Evolutionary conservation across 2,888 invertebrate species (phyloP).

Genomic region (Eubasilissa splendida): DNA sequence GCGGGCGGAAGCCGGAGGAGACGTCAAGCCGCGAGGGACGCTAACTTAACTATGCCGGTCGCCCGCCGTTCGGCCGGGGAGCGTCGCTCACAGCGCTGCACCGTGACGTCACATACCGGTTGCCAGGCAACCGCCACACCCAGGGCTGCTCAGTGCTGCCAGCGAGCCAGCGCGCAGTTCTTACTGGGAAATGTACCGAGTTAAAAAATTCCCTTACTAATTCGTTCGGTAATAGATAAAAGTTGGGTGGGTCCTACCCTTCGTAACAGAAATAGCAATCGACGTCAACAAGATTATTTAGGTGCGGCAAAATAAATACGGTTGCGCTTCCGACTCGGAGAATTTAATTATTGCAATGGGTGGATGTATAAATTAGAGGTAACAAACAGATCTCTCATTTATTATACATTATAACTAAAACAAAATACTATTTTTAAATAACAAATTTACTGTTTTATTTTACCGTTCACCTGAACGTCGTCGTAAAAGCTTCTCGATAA

Average conservation of each 20-base stretch:
- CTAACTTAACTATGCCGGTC: constrained; percentile 54
- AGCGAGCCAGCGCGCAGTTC: neutral
- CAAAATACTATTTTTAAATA: constrained; percentile 2
- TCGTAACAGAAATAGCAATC: no score
- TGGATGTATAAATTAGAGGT: neutral
- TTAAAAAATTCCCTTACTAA: no score
- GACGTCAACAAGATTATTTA: no score
- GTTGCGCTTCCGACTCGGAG: no score
- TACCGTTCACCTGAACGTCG: no score
- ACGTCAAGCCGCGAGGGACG: constrained; percentile 59
- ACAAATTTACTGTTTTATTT: neutral
- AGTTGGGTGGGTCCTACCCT: no score
- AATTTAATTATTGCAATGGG: no score
- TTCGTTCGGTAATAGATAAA: no score
- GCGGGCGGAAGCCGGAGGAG: constrained; percentile 59
- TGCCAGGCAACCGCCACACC: constrained; percentile 55
- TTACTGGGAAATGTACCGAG: no score
- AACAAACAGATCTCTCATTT: neutral
- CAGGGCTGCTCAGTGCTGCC: constrained; percentile 26
- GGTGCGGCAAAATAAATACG: no score
- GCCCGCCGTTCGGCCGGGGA: constrained; percentile 57
- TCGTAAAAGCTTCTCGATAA: no score
- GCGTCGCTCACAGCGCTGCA: constrained; percentile 49
- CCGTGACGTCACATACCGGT: constrained; percentile 51
- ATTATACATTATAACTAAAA: neutral